Base-by-base conservation (phyloP, 2,797 vertebrate genomes). In the Mus caroli region DNA sequence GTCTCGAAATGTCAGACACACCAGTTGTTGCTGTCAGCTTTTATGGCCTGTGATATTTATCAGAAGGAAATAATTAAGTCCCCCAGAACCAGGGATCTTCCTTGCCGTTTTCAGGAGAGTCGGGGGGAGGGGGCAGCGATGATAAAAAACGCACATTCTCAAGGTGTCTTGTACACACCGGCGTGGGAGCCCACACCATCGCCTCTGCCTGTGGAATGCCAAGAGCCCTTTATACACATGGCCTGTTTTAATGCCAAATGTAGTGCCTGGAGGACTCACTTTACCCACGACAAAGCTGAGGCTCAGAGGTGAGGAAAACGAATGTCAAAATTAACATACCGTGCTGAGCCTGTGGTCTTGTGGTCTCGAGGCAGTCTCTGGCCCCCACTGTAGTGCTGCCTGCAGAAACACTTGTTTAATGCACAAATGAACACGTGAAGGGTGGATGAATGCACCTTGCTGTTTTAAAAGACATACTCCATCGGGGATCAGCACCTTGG, bases 11-110 rank as follows among this genome's bases (percentile, higher is more conserved):
- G 96, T 94, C 96, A 97, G 92, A 37, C 5, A 34, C 14, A 46
- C 91, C 75, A 31, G 58, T 88, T 76, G 89, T 58, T 31, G 17
- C 78, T 91, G 91, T 97, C 96, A 97, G 96, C 80, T 87, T 91
- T 93, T 56, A 93, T 26, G 90, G 79, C 79, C 90, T 0, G 0
- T 75, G 96, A 20, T 88, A 91, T 96, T 96, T 96, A 96, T 97
- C 97, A 96, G 79, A 93, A 83, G 71, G 90, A 93, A 95, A 82
- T 90, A 95, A 78, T 97, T 89, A 97, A 92, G 92, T 95, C 34
- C 71, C 90, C 75, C 26, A 56, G 79, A 97, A 77, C 75, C 89
- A 58, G 85, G 86, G 13, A 62, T 94, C 83, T 93, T 83, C 76
- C 19, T 78, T 9, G 0, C 90, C 71, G 56, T 37, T 94, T 69